Evolutionary conservation across 2,888 invertebrate species (phyloP), one percentile per base, ranked within the genome.

Genomic region (Pollenia amentaria): DNA sequence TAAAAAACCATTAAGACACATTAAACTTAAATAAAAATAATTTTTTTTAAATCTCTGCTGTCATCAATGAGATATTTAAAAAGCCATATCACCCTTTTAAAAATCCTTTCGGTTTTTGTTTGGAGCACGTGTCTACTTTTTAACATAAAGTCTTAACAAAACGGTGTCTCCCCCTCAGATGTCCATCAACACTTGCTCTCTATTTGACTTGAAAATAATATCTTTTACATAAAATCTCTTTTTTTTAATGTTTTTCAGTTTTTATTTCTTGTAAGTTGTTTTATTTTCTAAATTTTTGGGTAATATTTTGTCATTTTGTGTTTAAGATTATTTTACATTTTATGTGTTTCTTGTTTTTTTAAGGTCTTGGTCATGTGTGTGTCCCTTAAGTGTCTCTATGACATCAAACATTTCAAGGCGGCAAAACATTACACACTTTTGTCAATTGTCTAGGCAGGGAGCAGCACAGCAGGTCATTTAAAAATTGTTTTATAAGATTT

Each of bases 1-100:
- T 84, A 87, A 87, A 87, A 84, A 81, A 38, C 84, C 84, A 87
- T 87, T 87, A 81, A 84, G 84, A 65, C 46, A 14, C 72, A 80
- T 80, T 80, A 80, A 73, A 80, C 46, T 65, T 1, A 46, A 73
- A 80, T 73, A 40, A 80, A 78, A 57, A 75, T 44, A 60, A 77
- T 53, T 86, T 83, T 65, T 46, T 38, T 21, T 21, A 72, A 72
- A 55, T 64, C 51, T 11, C 12, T 69, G 29, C 62, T 70, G 18
- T 80, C 69, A 75, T 18, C 85, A 72, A 60, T 6, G 18, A 55
- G 18, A 55, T 53, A 44, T 44, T 72, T 53, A 29, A 64, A 44
- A 44, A 44, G 10, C 29, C 16, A 57, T 38, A 53, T 21, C 38
- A 42, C 8, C n/a, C 11, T 18, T n/a, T 11, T 18, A 18, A 40